Percentiles rank a stretch among this genome's conserved stretches.
Evolutionary conservation across 2,888 invertebrate genomes (phyloP).

Genomic region (Limnephilus rhombicus): DNA sequence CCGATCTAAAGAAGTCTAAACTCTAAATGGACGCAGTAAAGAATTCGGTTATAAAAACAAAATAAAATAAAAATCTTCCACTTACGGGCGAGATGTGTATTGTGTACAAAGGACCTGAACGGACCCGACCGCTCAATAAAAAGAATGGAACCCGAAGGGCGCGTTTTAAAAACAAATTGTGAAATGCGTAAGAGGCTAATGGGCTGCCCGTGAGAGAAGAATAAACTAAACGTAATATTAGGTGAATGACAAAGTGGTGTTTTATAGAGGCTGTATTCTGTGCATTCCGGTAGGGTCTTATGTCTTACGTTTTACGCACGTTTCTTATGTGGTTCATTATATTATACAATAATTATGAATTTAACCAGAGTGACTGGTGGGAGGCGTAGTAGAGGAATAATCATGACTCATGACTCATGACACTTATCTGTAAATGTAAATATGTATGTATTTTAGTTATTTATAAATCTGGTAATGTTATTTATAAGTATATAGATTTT

Average conservation of each 20-base stretch:
- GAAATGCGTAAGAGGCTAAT: constrained; percentile 59
- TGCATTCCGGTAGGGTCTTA: constrained; percentile 15
- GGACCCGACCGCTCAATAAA: constrained; percentile 44
- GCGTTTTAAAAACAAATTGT: constrained; percentile 63
- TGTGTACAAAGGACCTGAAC: constrained; percentile 53
- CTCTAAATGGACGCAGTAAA: constrained; percentile 59
- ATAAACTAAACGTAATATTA: not conserved
- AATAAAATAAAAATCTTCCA: constrained; percentile 44
- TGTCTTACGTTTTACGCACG: too few relatives aligned
- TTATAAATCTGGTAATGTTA: too few relatives aligned
- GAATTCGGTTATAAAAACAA: constrained; percentile 53
- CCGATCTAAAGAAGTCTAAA: constrained; percentile 42
- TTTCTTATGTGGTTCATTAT: too few relatives aligned
- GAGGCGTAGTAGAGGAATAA: too few relatives aligned
- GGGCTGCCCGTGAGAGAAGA: constrained; percentile 27
- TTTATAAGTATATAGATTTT: too few relatives aligned
- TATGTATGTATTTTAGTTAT: too few relatives aligned
- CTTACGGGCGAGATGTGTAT: constrained; percentile 39
- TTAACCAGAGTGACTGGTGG: too few relatives aligned
- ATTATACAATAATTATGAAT: too few relatives aligned
- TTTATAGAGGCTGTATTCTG: not conserved
- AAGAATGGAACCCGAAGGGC: constrained; percentile 47
- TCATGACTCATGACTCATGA: too few relatives aligned
- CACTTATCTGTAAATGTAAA: too few relatives aligned
- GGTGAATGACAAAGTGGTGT: not conserved